Conservation (phyloP, 2,888 invertebrate species). For the Ptychoptera contaminata region DNA sequence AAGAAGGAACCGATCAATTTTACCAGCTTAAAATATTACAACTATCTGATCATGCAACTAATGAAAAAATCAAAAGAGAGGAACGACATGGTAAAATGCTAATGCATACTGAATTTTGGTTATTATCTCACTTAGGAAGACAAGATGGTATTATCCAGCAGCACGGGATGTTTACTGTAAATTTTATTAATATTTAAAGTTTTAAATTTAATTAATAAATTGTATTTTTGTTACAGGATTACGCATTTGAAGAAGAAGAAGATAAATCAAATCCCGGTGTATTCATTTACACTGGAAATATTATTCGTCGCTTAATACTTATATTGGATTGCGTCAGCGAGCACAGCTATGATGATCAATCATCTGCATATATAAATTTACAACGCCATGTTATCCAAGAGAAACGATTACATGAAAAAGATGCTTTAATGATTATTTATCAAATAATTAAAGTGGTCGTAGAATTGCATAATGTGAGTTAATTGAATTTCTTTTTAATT, state of each 20-base stretch:
- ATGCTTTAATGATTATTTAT: constrained; percentile 56
- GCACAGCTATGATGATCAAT: constrained; percentile 42
- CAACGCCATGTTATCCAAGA: constrained; percentile 64
- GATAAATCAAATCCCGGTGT: constrained; percentile 24
- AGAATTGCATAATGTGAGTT: constrained; percentile 49
- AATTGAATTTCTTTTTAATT: too few species aligned
- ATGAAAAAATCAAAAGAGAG: constrained; percentile 26
- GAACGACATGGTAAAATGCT: constrained; percentile 65
- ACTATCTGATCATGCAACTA: background rate
- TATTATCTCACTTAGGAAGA: constrained; percentile 49
- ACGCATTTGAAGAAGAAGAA: constrained; percentile 47
- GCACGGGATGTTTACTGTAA: constrained; percentile 59
- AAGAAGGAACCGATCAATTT: constrained; percentile 51
- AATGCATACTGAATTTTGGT: constrained; percentile 57
- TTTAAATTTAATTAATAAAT: too few species aligned
- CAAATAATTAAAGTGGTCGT: constrained; percentile 59
- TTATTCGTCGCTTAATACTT: constrained; percentile 45
- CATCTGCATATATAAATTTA: constrained; percentile 45
- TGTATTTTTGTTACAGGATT: constrained; percentile 50
- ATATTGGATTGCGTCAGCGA: constrained; percentile 57
- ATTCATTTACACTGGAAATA: constrained; percentile 37
- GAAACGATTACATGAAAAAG: constrained; percentile 56
- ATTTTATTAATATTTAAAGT: too few species aligned
- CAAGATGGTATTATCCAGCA: constrained; percentile 60
- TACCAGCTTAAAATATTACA: constrained; percentile 42